These are phyloP conservation scores for Pygoscelis antarcticus DNA, from an alignment of 2,113 vertebrate genomes.

Conservation along the genomic window DNA sequence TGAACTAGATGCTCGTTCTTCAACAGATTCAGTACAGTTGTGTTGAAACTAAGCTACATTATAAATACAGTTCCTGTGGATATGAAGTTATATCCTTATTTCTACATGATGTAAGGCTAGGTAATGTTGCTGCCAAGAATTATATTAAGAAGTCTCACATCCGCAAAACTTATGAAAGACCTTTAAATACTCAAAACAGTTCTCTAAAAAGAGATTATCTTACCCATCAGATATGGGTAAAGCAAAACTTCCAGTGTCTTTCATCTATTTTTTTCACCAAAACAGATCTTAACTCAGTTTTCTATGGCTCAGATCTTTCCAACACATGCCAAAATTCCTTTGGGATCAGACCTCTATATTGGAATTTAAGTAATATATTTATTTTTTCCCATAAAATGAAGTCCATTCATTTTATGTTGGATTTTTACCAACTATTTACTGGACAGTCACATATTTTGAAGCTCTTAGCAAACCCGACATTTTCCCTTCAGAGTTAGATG, in stretches of 20 bases:
- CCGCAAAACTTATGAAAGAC: background rate
- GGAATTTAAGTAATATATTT: background rate
- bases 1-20: background rate
- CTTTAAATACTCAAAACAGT: background rate
- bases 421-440: conserved; percentile 23
- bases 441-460: background rate
- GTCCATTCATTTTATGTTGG: conserved; percentile 12
- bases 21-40: background rate
- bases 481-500: background rate
- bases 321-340: background rate
- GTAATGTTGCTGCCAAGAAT: background rate
- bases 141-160: background rate
- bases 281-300: background rate
- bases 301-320: background rate
- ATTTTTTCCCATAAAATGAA: background rate
- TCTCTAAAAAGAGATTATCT: background rate
- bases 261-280: background rate
- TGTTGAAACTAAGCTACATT: background rate
- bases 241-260: background rate
- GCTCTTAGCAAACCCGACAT: background rate
- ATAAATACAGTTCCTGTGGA: background rate
- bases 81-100: background rate
- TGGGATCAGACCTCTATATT: background rate
- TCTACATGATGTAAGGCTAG: background rate
- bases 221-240: background rate